Evolutionary conservation across 2,113 vertebrate species (phyloP), one percentile per base, ranked within the genome.

Genomic region (Dermatemys mawii): DNA sequence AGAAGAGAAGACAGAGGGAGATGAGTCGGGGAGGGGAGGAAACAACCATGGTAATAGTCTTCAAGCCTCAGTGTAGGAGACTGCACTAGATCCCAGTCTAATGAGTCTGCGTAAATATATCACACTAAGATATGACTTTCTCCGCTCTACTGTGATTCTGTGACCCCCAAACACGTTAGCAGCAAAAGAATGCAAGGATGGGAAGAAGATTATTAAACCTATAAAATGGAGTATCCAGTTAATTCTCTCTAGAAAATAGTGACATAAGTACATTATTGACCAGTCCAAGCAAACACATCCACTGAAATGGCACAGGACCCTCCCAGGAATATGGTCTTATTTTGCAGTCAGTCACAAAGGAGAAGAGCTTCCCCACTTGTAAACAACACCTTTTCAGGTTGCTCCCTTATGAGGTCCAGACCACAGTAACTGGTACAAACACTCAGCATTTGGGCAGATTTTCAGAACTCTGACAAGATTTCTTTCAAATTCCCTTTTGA

Each of bases 251-350:
- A 87, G 76, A 90, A 88, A 84, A 83, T 46, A 87, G 27, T 7
- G 5, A 3, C 84, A 51, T 32, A 86, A 83, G 41, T 89, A 17
- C 12, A 53, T 51, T 6, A 5, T 41, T 2, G 1, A 87, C 26
- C 48, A 83, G 48, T 57, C 1, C 0, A 26, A 93, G 84, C 79
- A 90, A 54, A 90, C 81, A 86, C 46, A 91, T 17, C 35, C 90
- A 57, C 86, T 35, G 29, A 92, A 91, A 90, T 0, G 29, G 49
- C 81, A 91, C 78, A 83, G 35, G 91, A 57, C 78, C 16, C 78
- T 88, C 76, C 13, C 75, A 91, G 83, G 79, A 90, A 94, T 87
- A 80, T 93, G 90, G 51, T 78, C 81, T 80, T 49, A 32, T 75
- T 96, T 51, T 83, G 88, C 19, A 78, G 54, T 0, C 86, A 83